Evolutionary conservation across 1,140 invertebrate genomes (phyloP).

Genomic region (Oncopeltus fasciatus): DNA sequence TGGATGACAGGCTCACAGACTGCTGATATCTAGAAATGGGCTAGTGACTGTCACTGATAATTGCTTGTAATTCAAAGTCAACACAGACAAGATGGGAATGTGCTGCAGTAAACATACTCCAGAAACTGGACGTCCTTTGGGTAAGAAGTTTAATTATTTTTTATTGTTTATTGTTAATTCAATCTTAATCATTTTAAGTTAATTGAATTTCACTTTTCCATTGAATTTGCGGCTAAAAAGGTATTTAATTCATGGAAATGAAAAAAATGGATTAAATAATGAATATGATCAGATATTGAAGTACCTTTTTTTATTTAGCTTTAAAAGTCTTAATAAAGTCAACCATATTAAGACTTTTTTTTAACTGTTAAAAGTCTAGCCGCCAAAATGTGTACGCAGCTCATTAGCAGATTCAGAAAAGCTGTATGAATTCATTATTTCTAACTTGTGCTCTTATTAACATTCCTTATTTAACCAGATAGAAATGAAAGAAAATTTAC

Average conservation of each 20-base stretch:
- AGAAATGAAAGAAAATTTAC: too few species aligned
- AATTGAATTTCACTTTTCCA: not conserved
- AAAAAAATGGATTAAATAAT: not conserved
- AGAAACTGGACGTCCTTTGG: slow-evolving; percentile 23
- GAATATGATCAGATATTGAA: not conserved
- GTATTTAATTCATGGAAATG: not conserved
- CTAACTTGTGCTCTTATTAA: too few species aligned
- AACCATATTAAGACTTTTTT: not conserved
- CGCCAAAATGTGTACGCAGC: too few species aligned
- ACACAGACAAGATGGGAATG: slow-evolving; percentile 25
- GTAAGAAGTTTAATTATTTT: slow-evolving; percentile 15
- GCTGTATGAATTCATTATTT: too few species aligned
- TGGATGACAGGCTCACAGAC: not conserved
- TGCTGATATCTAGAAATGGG: not conserved
- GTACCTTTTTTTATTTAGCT: not conserved
- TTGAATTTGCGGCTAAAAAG: not conserved
- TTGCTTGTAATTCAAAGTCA: not conserved
- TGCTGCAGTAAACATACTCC: slow-evolving; percentile 26
- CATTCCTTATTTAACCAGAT: too few species aligned
- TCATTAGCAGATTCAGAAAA: too few species aligned
- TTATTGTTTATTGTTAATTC: not conserved
- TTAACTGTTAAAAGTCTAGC: not conserved
- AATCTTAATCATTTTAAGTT: not conserved
- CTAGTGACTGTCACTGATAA: not conserved
- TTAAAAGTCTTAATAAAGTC: not conserved